Conservation (phyloP, 2,797 vertebrate species). For the Acanthis flammea region DNA sequence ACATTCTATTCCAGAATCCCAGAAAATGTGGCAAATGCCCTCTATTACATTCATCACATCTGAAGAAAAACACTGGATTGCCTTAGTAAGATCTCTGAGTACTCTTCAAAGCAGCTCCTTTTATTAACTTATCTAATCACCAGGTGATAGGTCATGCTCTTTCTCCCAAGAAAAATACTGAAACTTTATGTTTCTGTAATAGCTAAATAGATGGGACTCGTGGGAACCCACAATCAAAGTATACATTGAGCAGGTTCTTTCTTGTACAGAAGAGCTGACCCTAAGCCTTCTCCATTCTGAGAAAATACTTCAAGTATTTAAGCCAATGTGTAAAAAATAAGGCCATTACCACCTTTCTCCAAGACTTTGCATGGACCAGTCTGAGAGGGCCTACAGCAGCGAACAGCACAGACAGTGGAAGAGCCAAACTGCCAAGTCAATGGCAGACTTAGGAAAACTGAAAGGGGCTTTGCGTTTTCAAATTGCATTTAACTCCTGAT, state of each 20-base stretch:
- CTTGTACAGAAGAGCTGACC: background rate
- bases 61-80: background rate
- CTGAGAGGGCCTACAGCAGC: background rate
- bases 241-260: background rate
- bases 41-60: background rate
- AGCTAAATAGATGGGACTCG: background rate
- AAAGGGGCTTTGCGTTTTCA: background rate
- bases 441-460: background rate
- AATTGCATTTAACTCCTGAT: background rate
- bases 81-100: background rate
- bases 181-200: background rate
- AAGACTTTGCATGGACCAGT: background rate
- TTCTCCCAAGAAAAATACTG: background rate
- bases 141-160: background rate
- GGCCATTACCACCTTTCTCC: background rate
- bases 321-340: background rate
- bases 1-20: background rate
- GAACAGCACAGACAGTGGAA: background rate
- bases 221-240: background rate
- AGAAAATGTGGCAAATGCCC: background rate
- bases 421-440: background rate
- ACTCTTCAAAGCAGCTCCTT: background rate
- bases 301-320: background rate
- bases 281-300: background rate
- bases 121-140: background rate